A percentile compares a stretch with the other conserved stretches of the same genome.
These are phyloP conservation scores for Sinella curviseta DNA, from an alignment of 1,140 invertebrate genomes.

Conservation along the genomic window DNA sequence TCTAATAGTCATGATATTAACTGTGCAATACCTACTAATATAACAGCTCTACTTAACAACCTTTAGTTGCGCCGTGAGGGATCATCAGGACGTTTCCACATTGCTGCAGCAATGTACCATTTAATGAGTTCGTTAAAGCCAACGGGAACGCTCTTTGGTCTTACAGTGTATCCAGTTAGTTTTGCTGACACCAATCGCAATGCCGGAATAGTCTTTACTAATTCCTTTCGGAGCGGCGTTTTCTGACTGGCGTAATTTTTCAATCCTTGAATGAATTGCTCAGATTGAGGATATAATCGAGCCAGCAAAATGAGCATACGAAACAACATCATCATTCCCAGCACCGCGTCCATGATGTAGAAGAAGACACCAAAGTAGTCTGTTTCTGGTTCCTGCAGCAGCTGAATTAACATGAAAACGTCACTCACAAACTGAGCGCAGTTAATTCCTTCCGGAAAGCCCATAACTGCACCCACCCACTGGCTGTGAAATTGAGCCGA, in stretches of 20 bases:
- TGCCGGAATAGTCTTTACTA: neutral
- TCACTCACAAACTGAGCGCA: slow-evolving; percentile 32
- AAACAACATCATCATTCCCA: slow-evolving; percentile 33
- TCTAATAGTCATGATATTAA: too few species aligned
- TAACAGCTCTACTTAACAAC: too few species aligned
- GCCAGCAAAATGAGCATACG: slow-evolving; percentile 31
- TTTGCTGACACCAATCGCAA: slow-evolving; percentile 24
- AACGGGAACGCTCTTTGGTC: slow-evolving; percentile 22
- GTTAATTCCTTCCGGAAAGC: neutral
- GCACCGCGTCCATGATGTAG: slow-evolving; percentile 22
- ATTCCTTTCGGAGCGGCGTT: neutral
- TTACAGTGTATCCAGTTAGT: slow-evolving; percentile 25
- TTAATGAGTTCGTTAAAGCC: slow-evolving; percentile 17
- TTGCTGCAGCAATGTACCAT: slow-evolving; percentile 8
- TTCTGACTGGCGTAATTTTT: neutral
- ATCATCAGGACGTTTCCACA: slow-evolving; percentile 28
- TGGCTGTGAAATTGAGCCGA: neutral
- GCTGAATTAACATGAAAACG: slow-evolving; percentile 38
- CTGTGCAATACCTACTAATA: too few species aligned
- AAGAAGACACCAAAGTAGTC: slow-evolving; percentile 29
- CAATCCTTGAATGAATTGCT: slow-evolving; percentile 29
- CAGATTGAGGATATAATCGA: neutral
- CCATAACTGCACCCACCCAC: slow-evolving; percentile 23
- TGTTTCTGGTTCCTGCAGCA: slow-evolving; percentile 13
- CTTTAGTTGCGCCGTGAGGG: slow-evolving; percentile 19